A percentile compares a stretch with the other conserved stretches of the same genome.
phyloP scores from a whole-genome alignment of 2,888 invertebrate species.

The Fragum sueziense region DNA sequence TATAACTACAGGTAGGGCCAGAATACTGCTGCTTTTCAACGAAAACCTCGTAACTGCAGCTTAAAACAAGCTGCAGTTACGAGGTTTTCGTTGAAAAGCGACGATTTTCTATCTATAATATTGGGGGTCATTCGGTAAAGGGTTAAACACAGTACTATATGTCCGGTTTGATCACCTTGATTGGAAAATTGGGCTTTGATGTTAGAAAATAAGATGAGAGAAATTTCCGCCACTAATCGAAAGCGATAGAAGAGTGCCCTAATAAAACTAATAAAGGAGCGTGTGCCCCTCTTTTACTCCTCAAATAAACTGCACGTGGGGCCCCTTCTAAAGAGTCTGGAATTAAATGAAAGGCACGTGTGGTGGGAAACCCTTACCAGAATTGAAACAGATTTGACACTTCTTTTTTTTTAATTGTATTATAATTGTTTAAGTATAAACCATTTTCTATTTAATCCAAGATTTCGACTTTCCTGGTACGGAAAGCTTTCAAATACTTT shows the following conservation, averaged over 20 bases:
- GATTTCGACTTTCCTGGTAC: too few species aligned
- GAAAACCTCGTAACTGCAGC: too few species aligned
- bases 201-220: background rate
- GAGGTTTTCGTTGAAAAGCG: too few species aligned
- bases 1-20: too few species aligned
- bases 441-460: too few species aligned
- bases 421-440: background rate
- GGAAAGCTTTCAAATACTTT: too few species aligned
- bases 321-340: slow-evolving; percentile 13
- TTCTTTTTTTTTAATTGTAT: background rate
- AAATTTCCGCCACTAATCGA: background rate
- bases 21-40: too few species aligned
- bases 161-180: background rate
- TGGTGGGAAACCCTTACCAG: background rate
- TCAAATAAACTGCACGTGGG: slow-evolving; percentile 15
- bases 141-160: background rate
- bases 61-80: too few species aligned
- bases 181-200: slow-evolving; percentile 9
- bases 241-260: background rate
- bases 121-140: too few species aligned
- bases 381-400: background rate
- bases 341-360: slow-evolving; percentile 16
- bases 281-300: slow-evolving; percentile 4
- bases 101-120: too few species aligned
- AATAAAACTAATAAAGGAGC: slow-evolving; percentile 16